These are phyloP conservation scores for Kryptolebias ocellatus DNA, from an alignment of 2,797 vertebrate genomes.

Conservation along the genomic window DNA sequence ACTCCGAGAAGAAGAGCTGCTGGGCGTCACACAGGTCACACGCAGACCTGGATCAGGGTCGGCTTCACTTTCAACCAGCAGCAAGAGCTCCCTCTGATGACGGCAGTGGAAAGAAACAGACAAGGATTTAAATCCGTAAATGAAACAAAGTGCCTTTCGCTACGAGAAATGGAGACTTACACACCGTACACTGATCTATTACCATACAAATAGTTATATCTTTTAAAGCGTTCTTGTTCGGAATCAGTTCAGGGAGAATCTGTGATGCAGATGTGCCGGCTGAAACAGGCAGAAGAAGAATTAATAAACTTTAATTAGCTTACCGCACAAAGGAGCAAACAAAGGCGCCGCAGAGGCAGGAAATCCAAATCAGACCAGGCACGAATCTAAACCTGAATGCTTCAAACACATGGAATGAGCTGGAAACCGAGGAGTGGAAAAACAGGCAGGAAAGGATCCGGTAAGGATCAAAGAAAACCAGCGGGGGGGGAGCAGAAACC, in stretches of 20 bases:
- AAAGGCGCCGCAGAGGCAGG: background rate
- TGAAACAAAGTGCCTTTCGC: slow-evolving; percentile 10
- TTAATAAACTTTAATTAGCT: slow-evolving; percentile 12
- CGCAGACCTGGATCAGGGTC: slow-evolving; percentile 39
- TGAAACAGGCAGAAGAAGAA: slow-evolving; percentile 1
- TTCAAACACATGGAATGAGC: slow-evolving; percentile 1
- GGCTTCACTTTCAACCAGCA: slow-evolving; percentile 37
- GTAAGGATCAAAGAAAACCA: background rate
- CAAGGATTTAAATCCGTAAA: slow-evolving; percentile 54
- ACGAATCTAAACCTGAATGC: slow-evolving; percentile 2
- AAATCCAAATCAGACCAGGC: slow-evolving; percentile 3
- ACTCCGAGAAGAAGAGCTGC: slow-evolving; percentile 40
- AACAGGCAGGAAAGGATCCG: background rate
- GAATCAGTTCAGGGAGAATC: too few relatives aligned
- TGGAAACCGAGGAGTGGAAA: background rate
- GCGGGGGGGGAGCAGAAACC: background rate
- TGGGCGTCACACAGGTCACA: slow-evolving; percentile 50
- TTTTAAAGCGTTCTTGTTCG: too few relatives aligned
- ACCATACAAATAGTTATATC: too few relatives aligned
- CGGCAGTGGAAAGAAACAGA: slow-evolving; percentile 31
- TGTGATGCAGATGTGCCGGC: slow-evolving; percentile 2
- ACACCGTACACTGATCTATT: too few relatives aligned
- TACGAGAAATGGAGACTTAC: too few relatives aligned
- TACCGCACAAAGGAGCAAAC: background rate
- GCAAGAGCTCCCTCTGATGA: slow-evolving; percentile 40